These are phyloP conservation scores for Ennomos erosarius DNA, from an alignment of 2,888 invertebrate genomes.

Conservation along the genomic window DNA sequence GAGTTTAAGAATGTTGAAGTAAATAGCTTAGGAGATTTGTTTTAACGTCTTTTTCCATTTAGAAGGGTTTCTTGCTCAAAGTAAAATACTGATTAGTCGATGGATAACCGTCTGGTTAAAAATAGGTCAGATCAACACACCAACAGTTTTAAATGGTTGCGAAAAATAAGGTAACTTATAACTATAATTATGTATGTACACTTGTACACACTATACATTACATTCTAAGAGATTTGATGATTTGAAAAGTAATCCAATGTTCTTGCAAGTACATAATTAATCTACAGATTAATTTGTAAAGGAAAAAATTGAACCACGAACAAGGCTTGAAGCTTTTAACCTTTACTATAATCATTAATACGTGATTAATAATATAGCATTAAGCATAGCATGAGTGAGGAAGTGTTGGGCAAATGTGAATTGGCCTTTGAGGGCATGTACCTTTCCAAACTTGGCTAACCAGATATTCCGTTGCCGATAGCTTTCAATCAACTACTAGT, in stretches of 20 bases:
- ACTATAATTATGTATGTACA: no score
- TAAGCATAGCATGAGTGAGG: background rate
- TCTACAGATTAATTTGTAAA: no score
- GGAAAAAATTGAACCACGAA: no score
- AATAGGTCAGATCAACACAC: no score
- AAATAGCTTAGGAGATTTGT: background rate
- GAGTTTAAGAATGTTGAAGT: background rate
- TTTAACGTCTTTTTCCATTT: constrained; percentile 1
- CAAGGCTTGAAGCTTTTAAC: no score
- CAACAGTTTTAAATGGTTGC: no score
- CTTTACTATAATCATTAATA: no score
- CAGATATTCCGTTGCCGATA: background rate
- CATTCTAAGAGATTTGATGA: no score
- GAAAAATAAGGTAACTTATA: no score
- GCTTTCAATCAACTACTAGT: constrained; percentile 13
- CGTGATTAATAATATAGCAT: background rate
- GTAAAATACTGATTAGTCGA: background rate
- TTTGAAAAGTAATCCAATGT: no score
- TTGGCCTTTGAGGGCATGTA: constrained; percentile 13
- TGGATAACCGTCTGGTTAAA: background rate
- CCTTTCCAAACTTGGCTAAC: constrained; percentile 13
- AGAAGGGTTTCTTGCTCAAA: background rate
- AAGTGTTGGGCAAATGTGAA: constrained; percentile 6
- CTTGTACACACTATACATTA: no score
- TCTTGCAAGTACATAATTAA: no score